Percentiles rank a stretch among this genome's conserved stretches.
These are phyloP conservation scores for Remorina albescens DNA, from an alignment of 2,797 vertebrate genomes.

Conservation along the genomic window DNA sequence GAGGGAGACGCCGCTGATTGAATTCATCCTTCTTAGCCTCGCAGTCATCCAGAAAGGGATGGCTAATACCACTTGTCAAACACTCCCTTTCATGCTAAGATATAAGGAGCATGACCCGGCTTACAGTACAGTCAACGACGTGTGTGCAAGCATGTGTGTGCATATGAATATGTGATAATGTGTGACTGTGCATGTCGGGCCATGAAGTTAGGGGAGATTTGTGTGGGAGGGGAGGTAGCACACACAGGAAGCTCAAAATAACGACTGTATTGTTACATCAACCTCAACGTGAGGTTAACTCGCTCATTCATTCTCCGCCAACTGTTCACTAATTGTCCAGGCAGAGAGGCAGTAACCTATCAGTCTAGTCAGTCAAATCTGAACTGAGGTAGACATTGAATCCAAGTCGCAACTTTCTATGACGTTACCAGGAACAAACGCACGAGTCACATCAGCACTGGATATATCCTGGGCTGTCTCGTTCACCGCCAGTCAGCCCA, in stretches of 20 bases:
- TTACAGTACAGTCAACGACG: conserved; percentile 11
- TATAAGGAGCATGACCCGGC: conserved; percentile 28
- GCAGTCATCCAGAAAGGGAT: conserved; percentile 36
- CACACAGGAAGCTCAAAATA: too few species aligned
- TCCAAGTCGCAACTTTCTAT: too few species aligned
- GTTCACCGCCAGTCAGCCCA: too few species aligned
- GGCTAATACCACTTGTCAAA: conserved; percentile 49
- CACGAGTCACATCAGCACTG: too few species aligned
- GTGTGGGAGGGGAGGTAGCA: neutral
- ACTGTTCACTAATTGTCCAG: too few species aligned
- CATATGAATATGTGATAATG: conserved; percentile 13
- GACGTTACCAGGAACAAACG: too few species aligned
- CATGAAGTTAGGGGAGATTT: neutral
- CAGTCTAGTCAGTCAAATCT: too few species aligned
- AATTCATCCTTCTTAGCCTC: conserved; percentile 47
- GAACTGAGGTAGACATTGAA: too few species aligned
- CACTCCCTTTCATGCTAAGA: conserved; percentile 42
- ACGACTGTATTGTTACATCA: neutral
- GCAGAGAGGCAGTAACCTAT: too few species aligned
- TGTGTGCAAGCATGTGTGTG: conserved; percentile 9
- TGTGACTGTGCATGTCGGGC: neutral
- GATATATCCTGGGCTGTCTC: too few species aligned
- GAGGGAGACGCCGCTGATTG: neutral
- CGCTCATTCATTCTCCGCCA: too few species aligned
- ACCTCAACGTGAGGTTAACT: neutral